Base-by-base conservation (phyloP, 2,113 vertebrate genomes). In the Tychaedon coryphoeus region DNA sequence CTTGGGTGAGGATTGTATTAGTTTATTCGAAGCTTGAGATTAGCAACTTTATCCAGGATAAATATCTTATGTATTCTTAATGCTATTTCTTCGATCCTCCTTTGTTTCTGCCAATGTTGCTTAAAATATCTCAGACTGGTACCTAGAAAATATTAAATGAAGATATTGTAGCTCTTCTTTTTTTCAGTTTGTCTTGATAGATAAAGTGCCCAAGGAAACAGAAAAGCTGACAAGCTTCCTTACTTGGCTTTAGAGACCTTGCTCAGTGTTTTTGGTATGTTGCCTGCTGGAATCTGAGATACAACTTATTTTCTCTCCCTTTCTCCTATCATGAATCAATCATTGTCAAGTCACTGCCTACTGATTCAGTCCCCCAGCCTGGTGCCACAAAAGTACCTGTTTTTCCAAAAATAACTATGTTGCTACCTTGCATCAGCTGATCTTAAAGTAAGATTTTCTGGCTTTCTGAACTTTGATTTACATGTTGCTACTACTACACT, bases 401-500 rank as follows among this genome's bases (percentile, higher is more conserved):
- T 78, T 67, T 31, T 28, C 56, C 12, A 66, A 67, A 69, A 70
- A 65, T 42, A 72, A 70, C 50, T 60, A 29, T 9, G 31, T 66
- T 72, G 38, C 50, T 93, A 53, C 38, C 73, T 78, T 65, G 9
- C 22, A 83, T 90, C 79, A 70, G 58, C 64, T 86, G 64, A 74
- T 90, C 31, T 76, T 62, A 83, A 94, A 93, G 71, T 53, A 73
- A 86, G 54, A 86, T 88, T 92, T 86, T 67, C 82, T 90, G 82
- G 11, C 24, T 93, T 93, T 86, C 76, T 58, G 82, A 92, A 67
- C 58, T 95, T 94, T 50, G 34, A 92, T 90, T 93, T 88, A 61
- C 76, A 56, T 74, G 60, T 84, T 88, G 75, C 43, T 90, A 33
- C 74, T 84, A 36, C 73, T 80, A 19, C 17, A 15, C 28, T 92